Evolutionary conservation across 2,888 invertebrate genomes (phyloP), one percentile per base, ranked within the genome.

Genomic region (Mellilla xanthometata): DNA sequence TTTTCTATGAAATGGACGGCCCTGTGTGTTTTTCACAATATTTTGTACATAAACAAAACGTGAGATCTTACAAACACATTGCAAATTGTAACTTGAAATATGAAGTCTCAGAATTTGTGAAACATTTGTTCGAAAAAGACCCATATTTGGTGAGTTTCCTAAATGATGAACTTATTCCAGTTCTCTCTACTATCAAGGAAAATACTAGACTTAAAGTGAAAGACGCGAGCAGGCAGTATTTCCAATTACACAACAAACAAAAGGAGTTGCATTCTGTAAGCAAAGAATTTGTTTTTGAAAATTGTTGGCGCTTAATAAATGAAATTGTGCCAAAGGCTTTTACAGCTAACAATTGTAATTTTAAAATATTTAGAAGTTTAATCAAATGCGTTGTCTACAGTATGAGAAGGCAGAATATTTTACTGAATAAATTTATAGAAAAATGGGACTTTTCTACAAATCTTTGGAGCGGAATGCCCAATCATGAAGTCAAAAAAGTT

Each of bases 21-120:
- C 67, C 74, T 0, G 43, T 80, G 41, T 84, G 83, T 61, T 62
- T 81, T 46, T 76, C 86, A 1, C 72, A 80, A 49, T 65, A 75
- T 54, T 88, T 88, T 56, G 67, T 73, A 2, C 84, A 86, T 59
- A 89, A 87, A 62, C 81, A 83, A 63, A 84, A 87, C 60, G 64
- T 84, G 26, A 67, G 89, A 42, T 83, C 85, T 1, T 79, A 70
- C 52, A 61, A 57, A 39, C 84, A 82, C 60, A 56, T 83, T 54
- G 8, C 32, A 6, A 45, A 34, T 9, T 22, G 8, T n/a, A 30
- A 33, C 15, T 23, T 27, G 11, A 74, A 76, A 57, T 46, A 56
- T 26, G 60, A 61, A 35, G 63, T 66, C 23, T 27, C 51, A 8
- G 31, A 51, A 4, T 75, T 76, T 41, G 47, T 58, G 11, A 57